phyloP scores from a whole-genome alignment of 1,140 invertebrate genomes.

The Drosophila obscura region DNA sequence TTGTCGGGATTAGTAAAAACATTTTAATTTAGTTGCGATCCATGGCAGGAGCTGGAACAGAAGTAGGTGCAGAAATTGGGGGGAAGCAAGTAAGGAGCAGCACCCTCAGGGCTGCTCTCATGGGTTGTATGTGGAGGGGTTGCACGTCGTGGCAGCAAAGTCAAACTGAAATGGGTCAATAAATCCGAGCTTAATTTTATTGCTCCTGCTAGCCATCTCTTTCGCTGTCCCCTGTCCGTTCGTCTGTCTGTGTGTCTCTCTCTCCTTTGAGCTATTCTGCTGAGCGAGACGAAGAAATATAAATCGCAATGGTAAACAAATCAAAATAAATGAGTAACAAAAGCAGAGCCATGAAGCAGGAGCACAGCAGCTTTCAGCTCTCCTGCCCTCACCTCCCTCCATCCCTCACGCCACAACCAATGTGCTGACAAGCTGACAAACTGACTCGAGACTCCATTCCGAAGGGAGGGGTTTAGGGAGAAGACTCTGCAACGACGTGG shows the following conservation, averaged over 20 bases:
- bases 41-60: constrained; percentile 37
- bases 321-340: constrained; percentile 83
- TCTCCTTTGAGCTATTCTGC: constrained; percentile 25
- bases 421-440: constrained; percentile 77
- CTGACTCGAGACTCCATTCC: constrained; percentile 45
- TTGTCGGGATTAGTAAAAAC: constrained; percentile 80
- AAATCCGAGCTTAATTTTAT: constrained; percentile 82
- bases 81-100: constrained; percentile 1
- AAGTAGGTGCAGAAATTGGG: too few relatives aligned
- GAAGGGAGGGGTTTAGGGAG: too few relatives aligned
- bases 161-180: constrained; percentile 81
- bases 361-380: constrained; percentile 1
- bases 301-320: constrained; percentile 82
- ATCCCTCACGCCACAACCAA: constrained; percentile 14
- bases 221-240: constrained; percentile 43
- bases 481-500: constrained; percentile 31
- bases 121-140: background rate
- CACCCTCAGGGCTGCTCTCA: constrained; percentile 7
- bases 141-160: constrained; percentile 45
- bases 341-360: constrained; percentile 46
- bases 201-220: constrained; percentile 45
- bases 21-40: constrained; percentile 78
- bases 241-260: constrained; percentile 8
- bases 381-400: constrained; percentile 12
- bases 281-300: constrained; percentile 70